Conservation (phyloP, 2,888 invertebrate genomes). For the Stenoptilia bipunctidactyla region DNA sequence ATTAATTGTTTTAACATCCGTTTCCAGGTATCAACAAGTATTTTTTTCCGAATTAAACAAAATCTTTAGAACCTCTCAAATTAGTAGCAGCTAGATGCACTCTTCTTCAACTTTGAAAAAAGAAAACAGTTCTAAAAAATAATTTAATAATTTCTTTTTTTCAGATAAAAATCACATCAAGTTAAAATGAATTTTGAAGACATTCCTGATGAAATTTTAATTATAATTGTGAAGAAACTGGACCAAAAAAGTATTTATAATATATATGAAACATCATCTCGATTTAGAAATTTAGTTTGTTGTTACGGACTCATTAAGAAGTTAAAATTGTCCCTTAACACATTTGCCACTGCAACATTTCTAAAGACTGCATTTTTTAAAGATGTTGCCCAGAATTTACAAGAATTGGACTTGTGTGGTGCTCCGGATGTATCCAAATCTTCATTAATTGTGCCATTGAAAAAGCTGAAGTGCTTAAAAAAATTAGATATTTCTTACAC, state of each 20-base stretch:
- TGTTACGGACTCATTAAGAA: background rate
- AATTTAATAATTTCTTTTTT: constrained; percentile 6
- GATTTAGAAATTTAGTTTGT: constrained; percentile 28
- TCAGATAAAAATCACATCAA: background rate
- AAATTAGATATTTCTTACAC: constrained; percentile 24
- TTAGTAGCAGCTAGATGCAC: too few relatives aligned
- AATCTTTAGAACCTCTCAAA: too few relatives aligned
- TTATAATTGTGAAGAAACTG: constrained; percentile 35
- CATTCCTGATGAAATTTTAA: constrained; percentile 47
- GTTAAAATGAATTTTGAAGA: constrained; percentile 20
- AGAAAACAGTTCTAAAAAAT: background rate
- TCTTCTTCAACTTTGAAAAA: background rate
- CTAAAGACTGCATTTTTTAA: constrained; percentile 15
- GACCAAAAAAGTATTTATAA: constrained; percentile 29
- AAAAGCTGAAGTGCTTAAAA: constrained; percentile 19
- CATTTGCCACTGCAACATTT: constrained; percentile 26
- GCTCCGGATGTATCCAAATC: constrained; percentile 19
- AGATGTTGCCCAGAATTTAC: constrained; percentile 20
- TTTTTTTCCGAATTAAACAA: too few relatives aligned
- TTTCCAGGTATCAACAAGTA: too few relatives aligned
- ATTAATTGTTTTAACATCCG: too few relatives aligned
- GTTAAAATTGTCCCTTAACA: constrained; percentile 24
- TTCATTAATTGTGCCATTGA: constrained; percentile 16
- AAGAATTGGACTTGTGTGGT: constrained; percentile 21
- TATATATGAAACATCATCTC: constrained; percentile 33